Evolutionary conservation across 2,888 invertebrate species (phyloP), one percentile per base, ranked within the genome.

Genomic region (Parnassius glacialis): DNA sequence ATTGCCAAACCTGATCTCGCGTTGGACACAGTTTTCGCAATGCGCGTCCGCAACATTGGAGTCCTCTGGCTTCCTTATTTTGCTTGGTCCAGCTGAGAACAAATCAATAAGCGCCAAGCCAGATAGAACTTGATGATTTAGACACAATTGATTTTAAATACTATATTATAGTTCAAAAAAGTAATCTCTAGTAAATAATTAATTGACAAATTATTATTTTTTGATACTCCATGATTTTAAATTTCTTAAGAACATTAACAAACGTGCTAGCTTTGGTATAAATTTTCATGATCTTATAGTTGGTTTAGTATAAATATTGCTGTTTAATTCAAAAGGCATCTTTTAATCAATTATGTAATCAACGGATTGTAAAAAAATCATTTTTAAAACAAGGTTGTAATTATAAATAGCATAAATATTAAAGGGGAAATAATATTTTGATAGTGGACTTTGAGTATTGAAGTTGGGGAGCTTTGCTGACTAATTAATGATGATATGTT

Each of bases 51-150:
- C 74, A 48, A 71, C 70, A 67, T 75, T 78, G 68, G 59, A 51
- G 65, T 71, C 72, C 50, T 80, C 85, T 57, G 67, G 56, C 73
- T 83, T 88, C 75, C 79, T 74, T 68, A 70, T 53, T 80, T 88
- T 88, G 78, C 76, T 75, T 72, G 86, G 79, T 70, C 81, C 83
- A 72, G 81, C 90, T 90, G 89, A 76, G 86, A 87, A 89, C 88
- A 90, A 81, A 82, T 77, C 75, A 82, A 87, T 76, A 73, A 83
- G 80, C 87, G 87, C 89, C 75, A 79, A 86, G 89, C 90, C 78
- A 80, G 78, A 79, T 68, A 79, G 68, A 70, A 67, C 41, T 52
- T 59, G 52, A 42, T 42, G 47, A 25, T 34, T 42, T 58, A 58
- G n/a, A 16, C 48, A 48, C 13, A 13, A 48, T 13, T 2, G 13